Conservation (phyloP, 2,797 vertebrate species). For the Sebastes iracundus region DNA sequence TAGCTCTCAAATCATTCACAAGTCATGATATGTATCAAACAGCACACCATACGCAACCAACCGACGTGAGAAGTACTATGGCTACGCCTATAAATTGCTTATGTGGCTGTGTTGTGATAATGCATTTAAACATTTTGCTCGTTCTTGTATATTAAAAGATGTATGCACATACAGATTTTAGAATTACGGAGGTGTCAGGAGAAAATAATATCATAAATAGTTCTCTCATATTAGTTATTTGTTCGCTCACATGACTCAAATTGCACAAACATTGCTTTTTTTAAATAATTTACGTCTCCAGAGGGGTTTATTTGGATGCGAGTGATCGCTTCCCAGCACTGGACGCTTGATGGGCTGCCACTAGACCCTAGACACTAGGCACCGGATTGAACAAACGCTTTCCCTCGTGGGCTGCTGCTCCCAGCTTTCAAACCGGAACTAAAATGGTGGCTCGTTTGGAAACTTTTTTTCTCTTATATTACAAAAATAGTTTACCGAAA, state of each 20-base stretch:
- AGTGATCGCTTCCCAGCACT: too few species aligned
- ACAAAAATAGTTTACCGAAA: too few species aligned
- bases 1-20: neutral
- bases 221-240: too few species aligned
- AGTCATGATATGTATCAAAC: neutral
- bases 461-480: too few species aligned
- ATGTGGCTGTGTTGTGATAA: neutral
- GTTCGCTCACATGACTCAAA: neutral
- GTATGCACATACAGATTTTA: neutral
- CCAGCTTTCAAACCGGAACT: fast-evolving
- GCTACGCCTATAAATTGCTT: neutral
- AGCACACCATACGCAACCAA: neutral
- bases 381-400: too few species aligned
- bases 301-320: too few species aligned
- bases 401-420: too few species aligned
- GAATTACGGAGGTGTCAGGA: neutral
- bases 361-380: too few species aligned
- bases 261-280: conserved; percentile 2
- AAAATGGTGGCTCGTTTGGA: too few species aligned
- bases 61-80: neutral
- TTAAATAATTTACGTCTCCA: neutral
- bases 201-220: neutral
- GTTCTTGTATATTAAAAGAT: neutral
- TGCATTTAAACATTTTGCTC: neutral
- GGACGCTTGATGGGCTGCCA: too few species aligned